Percentiles rank a stretch among this genome's conserved stretches.
phyloP scores from a whole-genome alignment of 2,113 vertebrate species.

The Burhinus bistriatus region DNA sequence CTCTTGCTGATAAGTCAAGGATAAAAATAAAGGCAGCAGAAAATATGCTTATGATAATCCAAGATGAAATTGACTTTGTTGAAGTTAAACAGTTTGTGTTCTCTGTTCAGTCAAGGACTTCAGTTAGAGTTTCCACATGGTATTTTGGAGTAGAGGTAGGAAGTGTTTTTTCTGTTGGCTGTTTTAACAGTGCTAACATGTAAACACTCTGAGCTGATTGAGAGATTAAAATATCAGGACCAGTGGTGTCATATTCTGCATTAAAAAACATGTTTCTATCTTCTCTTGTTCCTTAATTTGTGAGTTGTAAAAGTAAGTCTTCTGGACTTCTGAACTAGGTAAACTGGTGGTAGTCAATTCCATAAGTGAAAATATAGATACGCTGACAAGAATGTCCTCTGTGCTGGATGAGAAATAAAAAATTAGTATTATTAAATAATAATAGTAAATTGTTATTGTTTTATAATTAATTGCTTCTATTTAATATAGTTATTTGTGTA shows the following conservation, averaged over 20 bases:
- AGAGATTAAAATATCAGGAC: background rate
- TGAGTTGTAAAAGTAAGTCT: background rate
- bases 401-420: background rate
- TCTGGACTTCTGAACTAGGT: background rate
- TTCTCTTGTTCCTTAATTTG: background rate
- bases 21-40: background rate
- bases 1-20: background rate
- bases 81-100: background rate
- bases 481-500: background rate
- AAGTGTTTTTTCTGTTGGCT: background rate
- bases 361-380: background rate
- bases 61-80: background rate
- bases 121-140: background rate
- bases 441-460: background rate
- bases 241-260: background rate
- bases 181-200: background rate
- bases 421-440: background rate
- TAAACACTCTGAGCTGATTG: background rate
- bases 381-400: background rate
- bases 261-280: background rate
- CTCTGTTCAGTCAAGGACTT: background rate
- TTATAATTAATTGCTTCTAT: background rate
- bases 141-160: background rate
- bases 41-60: background rate
- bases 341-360: background rate